These are phyloP conservation scores for Heliangelus exortis DNA, from an alignment of 2,797 vertebrate genomes.

Conservation along the genomic window DNA sequence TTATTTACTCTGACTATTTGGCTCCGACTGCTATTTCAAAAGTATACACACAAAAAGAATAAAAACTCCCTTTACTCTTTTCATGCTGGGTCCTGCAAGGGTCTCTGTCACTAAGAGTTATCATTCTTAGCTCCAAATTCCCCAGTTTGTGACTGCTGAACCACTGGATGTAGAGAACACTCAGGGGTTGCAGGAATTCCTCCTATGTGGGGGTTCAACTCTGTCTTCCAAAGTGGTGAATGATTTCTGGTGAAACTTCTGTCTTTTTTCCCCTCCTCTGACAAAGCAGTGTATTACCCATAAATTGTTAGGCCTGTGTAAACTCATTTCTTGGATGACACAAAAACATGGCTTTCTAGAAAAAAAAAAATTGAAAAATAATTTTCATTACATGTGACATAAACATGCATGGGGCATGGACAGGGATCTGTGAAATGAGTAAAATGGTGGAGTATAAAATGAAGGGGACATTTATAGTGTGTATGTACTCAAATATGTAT, in stretches of 20 bases:
- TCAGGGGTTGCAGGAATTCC: background rate
- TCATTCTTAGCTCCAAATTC: background rate
- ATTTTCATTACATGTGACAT: rapidly evolving
- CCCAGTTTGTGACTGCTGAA: rapidly evolving
- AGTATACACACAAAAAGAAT: background rate
- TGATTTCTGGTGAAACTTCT: background rate
- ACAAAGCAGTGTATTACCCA: background rate
- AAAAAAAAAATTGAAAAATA: background rate
- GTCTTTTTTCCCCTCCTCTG: background rate
- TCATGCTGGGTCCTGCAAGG: background rate
- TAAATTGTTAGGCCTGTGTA: background rate
- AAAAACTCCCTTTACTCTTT: background rate
- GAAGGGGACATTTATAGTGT: background rate
- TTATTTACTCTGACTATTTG: background rate
- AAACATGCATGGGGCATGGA: rapidly evolving
- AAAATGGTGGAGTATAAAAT: background rate
- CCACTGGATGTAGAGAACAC: background rate
- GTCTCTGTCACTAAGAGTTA: background rate
- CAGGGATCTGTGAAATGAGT: background rate
- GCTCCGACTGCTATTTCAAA: background rate
- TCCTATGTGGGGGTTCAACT: background rate
- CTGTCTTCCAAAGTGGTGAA: background rate
- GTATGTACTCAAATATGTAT: background rate
- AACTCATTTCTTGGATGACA: background rate
- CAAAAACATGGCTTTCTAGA: background rate